Evolutionary conservation across 1,140 invertebrate genomes (phyloP), one percentile per base, ranked within the genome.

Genomic region (Ceratosolen fusciceps): DNA sequence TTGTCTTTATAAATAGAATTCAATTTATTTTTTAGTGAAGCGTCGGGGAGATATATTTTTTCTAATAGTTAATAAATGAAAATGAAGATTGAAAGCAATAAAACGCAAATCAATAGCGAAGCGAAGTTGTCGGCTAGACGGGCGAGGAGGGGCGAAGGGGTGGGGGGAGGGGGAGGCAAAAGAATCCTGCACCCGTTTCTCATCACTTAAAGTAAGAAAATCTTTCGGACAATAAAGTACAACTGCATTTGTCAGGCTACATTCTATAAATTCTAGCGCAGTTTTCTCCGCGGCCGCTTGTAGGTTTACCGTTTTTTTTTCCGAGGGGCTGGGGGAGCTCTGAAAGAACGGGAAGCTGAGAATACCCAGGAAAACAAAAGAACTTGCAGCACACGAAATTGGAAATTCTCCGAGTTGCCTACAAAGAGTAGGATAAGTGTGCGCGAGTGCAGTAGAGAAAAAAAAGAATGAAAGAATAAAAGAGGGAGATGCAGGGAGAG

Each of bases 201-300:
- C 58, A 67, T 47, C 16, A 39, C 19, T 52, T 34, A 54, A 76
- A 76, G 62, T 29, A 52, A 76, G 62, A 76, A 67, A 79, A 72
- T 56, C 73, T 58, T n/a, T 49, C 49, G 60, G 67, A 80, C 79
- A 67, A 81, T 72, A 80, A 82, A 56, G 60, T 43, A 65, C 37
- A 68, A 24, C 54, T 72, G 54, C 54, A 72, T 71, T 78, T 78
- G 68, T 72, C 68, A 47, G 67, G 34, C 52, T 71, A 49, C 9
- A 72, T 60, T 72, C 21, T 49, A 54, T 70, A 43, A 77, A 58
- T 52, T 77, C 49, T 43, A 54, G 37, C 52, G 34, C 29, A 58
- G 10, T 39, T 58, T 65, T 4, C 24, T 8, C 47, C n/a, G n/a
- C n/a, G n/a, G n/a, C n/a, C 4, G 12, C 29, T 12, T 9, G 19